Evolutionary conservation across 2,797 vertebrate genomes (phyloP).

Genomic region (Antrozous pallidus): DNA sequence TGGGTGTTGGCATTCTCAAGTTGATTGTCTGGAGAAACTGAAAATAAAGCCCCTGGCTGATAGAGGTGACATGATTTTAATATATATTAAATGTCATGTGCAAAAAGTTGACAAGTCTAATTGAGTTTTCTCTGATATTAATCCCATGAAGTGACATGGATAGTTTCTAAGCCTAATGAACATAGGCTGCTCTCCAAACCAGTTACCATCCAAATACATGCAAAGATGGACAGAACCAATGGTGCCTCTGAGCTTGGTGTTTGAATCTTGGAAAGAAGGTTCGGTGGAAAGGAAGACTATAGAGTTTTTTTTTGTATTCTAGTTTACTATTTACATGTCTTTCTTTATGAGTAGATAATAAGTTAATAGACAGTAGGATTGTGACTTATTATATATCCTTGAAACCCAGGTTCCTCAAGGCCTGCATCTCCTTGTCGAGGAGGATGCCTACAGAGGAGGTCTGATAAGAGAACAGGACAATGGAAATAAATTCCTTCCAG

Average conservation of each 20-base stretch:
- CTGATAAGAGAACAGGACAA: background rate
- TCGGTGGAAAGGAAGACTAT: background rate
- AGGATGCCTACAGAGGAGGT: background rate
- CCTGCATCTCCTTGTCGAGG: background rate
- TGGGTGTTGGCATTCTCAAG: slow-evolving; percentile 67
- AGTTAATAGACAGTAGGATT: background rate
- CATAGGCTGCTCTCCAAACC: slow-evolving; percentile 73
- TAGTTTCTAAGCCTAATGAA: slow-evolving; percentile 76
- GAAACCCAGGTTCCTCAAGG: background rate
- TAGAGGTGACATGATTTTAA: slow-evolving; percentile 78
- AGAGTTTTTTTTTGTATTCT: background rate
- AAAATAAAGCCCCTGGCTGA: slow-evolving; percentile 58
- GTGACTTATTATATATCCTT: background rate
- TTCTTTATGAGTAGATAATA: background rate
- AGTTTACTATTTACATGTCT: background rate
- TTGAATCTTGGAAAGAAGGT: slow-evolving; percentile 27
- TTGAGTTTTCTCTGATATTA: slow-evolving; percentile 81
- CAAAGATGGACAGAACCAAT: slow-evolving; percentile 15
- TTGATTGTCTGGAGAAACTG: slow-evolving; percentile 65
- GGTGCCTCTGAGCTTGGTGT: slow-evolving; percentile 35
- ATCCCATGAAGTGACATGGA: slow-evolving; percentile 76
- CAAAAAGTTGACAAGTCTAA: slow-evolving; percentile 75
- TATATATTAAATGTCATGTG: slow-evolving; percentile 76
- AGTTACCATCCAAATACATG: slow-evolving; percentile 64
- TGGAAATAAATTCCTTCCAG: background rate